phyloP scores from a whole-genome alignment of 2,797 vertebrate genomes.

The Sebastes cheni region DNA sequence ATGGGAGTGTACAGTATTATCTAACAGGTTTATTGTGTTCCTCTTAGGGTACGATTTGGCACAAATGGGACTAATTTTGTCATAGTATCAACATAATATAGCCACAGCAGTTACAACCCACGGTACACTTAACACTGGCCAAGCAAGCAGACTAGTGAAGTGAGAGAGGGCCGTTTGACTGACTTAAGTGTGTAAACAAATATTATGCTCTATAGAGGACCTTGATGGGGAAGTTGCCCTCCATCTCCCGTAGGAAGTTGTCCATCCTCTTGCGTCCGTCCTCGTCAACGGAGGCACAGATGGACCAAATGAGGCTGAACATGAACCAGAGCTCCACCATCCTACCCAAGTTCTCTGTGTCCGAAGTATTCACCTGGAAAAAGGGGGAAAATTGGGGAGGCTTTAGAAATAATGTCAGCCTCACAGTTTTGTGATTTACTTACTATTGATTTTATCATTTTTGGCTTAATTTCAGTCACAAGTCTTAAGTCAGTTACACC shows the following conservation, averaged over 20 bases:
- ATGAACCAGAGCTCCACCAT: slow-evolving; percentile 81
- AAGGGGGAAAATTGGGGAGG: background rate
- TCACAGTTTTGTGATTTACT: background rate
- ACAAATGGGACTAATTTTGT: background rate
- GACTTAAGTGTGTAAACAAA: background rate
- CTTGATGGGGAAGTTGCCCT: slow-evolving; percentile 79
- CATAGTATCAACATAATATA: background rate
- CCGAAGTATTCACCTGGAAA: slow-evolving; percentile 52
- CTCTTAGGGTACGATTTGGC: background rate
- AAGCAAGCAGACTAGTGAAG: background rate
- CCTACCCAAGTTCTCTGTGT: slow-evolving; percentile 46
- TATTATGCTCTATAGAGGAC: slow-evolving; percentile 20
- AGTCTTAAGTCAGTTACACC: background rate
- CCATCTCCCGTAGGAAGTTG: slow-evolving; percentile 82
- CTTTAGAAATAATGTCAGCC: no score
- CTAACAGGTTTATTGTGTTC: background rate
- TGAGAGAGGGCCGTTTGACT: background rate
- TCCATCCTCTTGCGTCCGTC: slow-evolving; percentile 86
- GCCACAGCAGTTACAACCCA: background rate
- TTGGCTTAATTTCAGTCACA: background rate
- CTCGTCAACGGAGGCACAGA: slow-evolving; percentile 86
- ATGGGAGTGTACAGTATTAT: background rate
- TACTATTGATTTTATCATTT: background rate
- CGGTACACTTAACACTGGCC: background rate
- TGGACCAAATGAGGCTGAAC: slow-evolving; percentile 88